These are phyloP conservation scores for Pseudomyrmex dendroicus DNA, from an alignment of 1,140 invertebrate species.

Conservation along the genomic window DNA sequence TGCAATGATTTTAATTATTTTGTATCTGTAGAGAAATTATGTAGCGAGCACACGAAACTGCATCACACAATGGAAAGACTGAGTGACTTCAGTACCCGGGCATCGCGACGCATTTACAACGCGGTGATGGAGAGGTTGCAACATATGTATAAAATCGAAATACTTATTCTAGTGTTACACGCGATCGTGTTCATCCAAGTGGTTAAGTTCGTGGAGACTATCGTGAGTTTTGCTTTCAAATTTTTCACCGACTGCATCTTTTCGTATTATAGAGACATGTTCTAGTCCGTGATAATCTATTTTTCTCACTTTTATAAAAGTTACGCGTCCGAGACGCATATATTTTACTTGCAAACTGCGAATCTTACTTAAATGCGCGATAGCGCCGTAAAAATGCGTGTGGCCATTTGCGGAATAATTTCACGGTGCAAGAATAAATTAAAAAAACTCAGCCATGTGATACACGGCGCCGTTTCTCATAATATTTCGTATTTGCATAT, in stretches of 20 bases:
- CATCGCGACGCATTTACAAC: conserved; percentile 76
- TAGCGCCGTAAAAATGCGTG: conserved; percentile 8
- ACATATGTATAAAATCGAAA: conserved; percentile 81
- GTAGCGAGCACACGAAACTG: conserved; percentile 77
- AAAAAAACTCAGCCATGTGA: conserved; percentile 43
- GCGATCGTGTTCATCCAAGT: conserved; percentile 74
- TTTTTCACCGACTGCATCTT: conserved; percentile 67
- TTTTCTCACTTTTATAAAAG: conserved; percentile 44
- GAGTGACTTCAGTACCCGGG: conserved; percentile 76
- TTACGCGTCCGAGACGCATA: conserved; percentile 1
- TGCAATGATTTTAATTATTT: conserved; percentile 21
- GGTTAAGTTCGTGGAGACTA: conserved; percentile 71
- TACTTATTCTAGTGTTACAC: conserved; percentile 77
- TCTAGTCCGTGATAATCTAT: conserved; percentile 45
- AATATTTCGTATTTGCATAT: conserved; percentile 45
- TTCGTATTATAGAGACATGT: conserved; percentile 40
- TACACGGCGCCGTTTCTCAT: conserved; percentile 36
- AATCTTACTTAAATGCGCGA: conserved; percentile 46
- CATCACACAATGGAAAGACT: conserved; percentile 80
- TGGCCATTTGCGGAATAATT: conserved; percentile 41
- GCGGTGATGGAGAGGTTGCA: conserved; percentile 76
- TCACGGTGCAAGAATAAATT: conserved; percentile 34
- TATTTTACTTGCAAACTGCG: conserved; percentile 52
- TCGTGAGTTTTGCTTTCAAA: conserved; percentile 72
- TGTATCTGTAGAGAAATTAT: conserved; percentile 70